phyloP scores from a whole-genome alignment of 2,888 invertebrate species.

The Loripinus fragilis region DNA sequence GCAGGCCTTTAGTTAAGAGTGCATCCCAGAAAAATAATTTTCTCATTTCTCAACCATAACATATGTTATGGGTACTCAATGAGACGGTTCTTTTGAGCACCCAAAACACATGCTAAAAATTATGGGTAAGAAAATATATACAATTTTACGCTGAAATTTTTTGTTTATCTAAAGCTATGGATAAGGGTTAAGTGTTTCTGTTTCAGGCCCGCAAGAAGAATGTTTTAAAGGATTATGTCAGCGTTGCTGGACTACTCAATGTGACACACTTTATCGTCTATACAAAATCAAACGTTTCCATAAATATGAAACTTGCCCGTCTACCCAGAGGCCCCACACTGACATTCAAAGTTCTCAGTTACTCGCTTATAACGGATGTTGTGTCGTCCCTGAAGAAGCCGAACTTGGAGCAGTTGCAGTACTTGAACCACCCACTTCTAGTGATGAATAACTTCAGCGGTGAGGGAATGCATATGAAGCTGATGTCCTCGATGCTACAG shows the following conservation, averaged over 20 bases:
- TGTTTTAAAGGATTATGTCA: conserved; percentile 97
- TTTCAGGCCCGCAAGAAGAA: conserved; percentile 93
- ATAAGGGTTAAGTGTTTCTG: conserved; percentile 7
- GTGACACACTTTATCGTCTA: conserved; percentile 97
- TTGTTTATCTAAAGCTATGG: too few species aligned
- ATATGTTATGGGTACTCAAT: too few species aligned
- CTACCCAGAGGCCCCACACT: conserved; percentile 97
- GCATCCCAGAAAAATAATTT: too few species aligned
- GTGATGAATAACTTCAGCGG: conserved; percentile 91
- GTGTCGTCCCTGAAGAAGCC: conserved; percentile 93
- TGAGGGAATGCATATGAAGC: conserved; percentile 87
- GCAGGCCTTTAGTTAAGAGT: too few species aligned
- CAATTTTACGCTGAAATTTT: too few species aligned
- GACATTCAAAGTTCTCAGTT: conserved; percentile 91
- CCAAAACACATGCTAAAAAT: too few species aligned
- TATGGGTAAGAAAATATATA: too few species aligned
- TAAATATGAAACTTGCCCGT: conserved; percentile 92
- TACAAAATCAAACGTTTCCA: conserved; percentile 90
- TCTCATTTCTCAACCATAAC: too few species aligned
- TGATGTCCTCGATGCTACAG: conserved; percentile 98
- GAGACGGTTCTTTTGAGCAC: too few species aligned
- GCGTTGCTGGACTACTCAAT: conserved; percentile 94
- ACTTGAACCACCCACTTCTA: conserved; percentile 94
- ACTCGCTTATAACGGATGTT: conserved; percentile 92
- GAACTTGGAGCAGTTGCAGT: conserved; percentile 86